Percentiles rank a stretch among this genome's conserved stretches.
phyloP scores from a whole-genome alignment of 2,888 invertebrate species.

The Synanthedon andrenaeformis region DNA sequence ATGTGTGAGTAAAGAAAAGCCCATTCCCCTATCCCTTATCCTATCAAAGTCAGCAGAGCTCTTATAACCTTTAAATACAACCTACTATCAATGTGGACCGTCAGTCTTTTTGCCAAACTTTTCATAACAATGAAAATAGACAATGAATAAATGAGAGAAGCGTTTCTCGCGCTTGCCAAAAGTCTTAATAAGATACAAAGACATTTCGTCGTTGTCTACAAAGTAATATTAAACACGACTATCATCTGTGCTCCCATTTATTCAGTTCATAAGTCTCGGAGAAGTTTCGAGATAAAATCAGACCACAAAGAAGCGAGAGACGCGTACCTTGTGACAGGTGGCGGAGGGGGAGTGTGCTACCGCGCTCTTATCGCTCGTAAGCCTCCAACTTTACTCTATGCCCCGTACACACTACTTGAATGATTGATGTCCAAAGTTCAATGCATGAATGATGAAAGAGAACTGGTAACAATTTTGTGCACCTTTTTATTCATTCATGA shows the following conservation, averaged over 20 bases:
- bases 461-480: no score
- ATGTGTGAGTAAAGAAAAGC: no score
- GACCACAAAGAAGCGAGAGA: constrained; percentile 29
- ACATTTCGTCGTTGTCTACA: constrained; percentile 20
- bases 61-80: no score
- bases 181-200: neutral
- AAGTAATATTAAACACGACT: constrained; percentile 22
- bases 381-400: constrained; percentile 20
- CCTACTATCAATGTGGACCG: no score
- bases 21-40: no score
- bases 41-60: no score
- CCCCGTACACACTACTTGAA: neutral
- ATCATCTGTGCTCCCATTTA: constrained; percentile 7
- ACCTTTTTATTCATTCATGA: no score
- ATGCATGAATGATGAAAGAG: no score
- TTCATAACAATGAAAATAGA: no score
- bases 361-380: constrained; percentile 25
- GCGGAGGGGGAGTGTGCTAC: constrained; percentile 14
- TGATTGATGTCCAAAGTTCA: no score
- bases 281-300: constrained; percentile 47
- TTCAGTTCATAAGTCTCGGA: constrained; percentile 28
- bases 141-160: neutral
- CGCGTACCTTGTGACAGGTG: constrained; percentile 29
- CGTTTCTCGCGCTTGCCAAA: neutral
- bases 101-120: no score